Percentiles rank a stretch among this genome's conserved stretches.
These are phyloP conservation scores for Pollenia amentaria DNA, from an alignment of 2,888 invertebrate genomes.

Conservation along the genomic window DNA sequence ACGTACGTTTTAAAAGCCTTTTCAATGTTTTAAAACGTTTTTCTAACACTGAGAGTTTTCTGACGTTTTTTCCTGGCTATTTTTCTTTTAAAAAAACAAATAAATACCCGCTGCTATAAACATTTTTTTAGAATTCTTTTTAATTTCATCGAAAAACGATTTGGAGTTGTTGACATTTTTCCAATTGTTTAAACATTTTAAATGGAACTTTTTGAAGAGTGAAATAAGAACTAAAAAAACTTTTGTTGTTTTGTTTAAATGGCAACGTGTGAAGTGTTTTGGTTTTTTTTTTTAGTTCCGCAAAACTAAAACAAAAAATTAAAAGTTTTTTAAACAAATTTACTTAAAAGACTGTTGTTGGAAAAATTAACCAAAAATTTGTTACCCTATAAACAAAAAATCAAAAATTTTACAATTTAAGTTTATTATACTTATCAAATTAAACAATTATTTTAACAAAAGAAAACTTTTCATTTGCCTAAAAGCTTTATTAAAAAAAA, in stretches of 20 bases:
- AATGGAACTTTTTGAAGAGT: neutral
- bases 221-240: neutral
- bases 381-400: no score
- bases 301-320: neutral
- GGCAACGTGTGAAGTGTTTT: conserved; percentile 6
- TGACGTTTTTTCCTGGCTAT: no score
- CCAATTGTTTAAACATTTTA: conserved; percentile 30
- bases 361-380: no score
- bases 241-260: neutral
- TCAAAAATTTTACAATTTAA: no score
- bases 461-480: conserved; percentile 1
- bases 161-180: conserved; percentile 28
- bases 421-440: neutral
- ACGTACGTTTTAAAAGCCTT: no score
- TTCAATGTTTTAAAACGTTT: no score
- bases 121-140: no score
- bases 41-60: no score
- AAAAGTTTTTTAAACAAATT: neutral
- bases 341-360: neutral
- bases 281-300: neutral
- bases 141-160: neutral
- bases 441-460: conserved; percentile 5
- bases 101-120: no score
- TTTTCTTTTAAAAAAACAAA: no score
- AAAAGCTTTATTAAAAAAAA: neutral